Evolutionary conservation across 2,888 invertebrate species (phyloP).

Genomic region (Linnaemya vulpina): DNA sequence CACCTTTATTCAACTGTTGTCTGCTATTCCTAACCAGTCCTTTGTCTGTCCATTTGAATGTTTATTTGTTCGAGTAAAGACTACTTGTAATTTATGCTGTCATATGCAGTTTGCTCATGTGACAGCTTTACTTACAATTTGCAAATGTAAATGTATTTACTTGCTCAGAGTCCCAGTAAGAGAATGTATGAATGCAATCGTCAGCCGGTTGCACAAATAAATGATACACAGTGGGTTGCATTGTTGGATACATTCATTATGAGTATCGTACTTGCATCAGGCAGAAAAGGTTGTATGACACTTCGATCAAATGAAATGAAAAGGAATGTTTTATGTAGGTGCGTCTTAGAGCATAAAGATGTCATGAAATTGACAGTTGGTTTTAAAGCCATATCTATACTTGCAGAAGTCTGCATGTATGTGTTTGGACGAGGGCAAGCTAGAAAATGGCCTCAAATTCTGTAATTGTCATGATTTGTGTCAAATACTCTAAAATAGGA

Average conservation of each 20-base stretch:
- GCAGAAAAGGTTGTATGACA: slow-evolving; percentile 30
- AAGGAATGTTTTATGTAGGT: slow-evolving; percentile 62
- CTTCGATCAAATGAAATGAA: slow-evolving; percentile 27
- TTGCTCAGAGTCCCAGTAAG: slow-evolving; percentile 16
- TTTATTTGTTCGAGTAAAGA: slow-evolving; percentile 20
- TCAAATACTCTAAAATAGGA: too few species aligned
- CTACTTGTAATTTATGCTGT: slow-evolving; percentile 54
- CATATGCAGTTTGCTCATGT: slow-evolving; percentile 64
- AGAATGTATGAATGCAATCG: slow-evolving; percentile 46
- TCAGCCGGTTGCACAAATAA: slow-evolving; percentile 55
- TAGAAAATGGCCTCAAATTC: background rate
- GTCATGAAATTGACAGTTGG: slow-evolving; percentile 68
- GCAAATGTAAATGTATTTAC: slow-evolving; percentile 43
- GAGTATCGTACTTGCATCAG: slow-evolving; percentile 10
- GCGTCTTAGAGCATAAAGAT: slow-evolving; percentile 66
- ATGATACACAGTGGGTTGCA: slow-evolving; percentile 57
- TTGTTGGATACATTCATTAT: slow-evolving; percentile 43
- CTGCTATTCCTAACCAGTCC: slow-evolving; percentile 1
- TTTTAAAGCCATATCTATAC: slow-evolving; percentile 35
- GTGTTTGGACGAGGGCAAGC: background rate
- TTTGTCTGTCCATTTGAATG: slow-evolving; percentile 14
- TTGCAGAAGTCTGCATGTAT: background rate
- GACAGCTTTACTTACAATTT: slow-evolving; percentile 67
- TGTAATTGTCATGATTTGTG: background rate
- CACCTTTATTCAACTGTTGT: slow-evolving; percentile 60